Conservation (phyloP, 2,113 vertebrate species). For the Eulemur rufifrons region DNA sequence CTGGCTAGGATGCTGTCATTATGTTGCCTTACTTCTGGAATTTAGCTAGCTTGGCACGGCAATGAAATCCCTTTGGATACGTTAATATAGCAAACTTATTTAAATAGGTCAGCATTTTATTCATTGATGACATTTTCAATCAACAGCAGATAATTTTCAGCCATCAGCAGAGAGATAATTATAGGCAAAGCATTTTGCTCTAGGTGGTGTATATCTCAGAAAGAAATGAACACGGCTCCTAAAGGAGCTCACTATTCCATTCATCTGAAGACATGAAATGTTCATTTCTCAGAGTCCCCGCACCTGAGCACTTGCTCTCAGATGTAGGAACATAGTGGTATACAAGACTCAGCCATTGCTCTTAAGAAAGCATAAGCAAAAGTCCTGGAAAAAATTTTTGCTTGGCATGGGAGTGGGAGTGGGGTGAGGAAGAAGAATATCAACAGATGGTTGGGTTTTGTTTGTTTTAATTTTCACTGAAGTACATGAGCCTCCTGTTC, state of each 20-base stretch:
- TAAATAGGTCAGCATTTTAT: slow-evolving; percentile 11
- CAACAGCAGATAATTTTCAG: not conserved
- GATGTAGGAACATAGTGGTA: not conserved
- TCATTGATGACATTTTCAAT: not conserved
- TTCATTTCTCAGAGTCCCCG: not conserved
- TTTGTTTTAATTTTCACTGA: not conserved
- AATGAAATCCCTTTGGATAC: not conserved
- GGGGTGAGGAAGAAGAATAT: not conserved
- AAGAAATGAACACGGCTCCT: not conserved
- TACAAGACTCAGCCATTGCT: not conserved
- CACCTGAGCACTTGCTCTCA: not conserved
- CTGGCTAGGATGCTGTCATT: not conserved
- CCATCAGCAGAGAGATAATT: not conserved
- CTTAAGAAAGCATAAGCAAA: not conserved
- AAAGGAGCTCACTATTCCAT: not conserved
- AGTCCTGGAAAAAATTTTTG: not conserved
- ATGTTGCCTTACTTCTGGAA: not conserved
- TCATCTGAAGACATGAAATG: not conserved
- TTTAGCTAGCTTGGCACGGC: not conserved
- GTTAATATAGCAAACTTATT: slow-evolving; percentile 4
- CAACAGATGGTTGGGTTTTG: not conserved
- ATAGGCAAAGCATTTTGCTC: not conserved
- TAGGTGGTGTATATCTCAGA: not conserved
- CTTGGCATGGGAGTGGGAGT: not conserved
- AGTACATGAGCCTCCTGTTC: not conserved